These are phyloP conservation scores for Thinocorus orbignyianus DNA, from an alignment of 2,113 vertebrate species.

Conservation along the genomic window DNA sequence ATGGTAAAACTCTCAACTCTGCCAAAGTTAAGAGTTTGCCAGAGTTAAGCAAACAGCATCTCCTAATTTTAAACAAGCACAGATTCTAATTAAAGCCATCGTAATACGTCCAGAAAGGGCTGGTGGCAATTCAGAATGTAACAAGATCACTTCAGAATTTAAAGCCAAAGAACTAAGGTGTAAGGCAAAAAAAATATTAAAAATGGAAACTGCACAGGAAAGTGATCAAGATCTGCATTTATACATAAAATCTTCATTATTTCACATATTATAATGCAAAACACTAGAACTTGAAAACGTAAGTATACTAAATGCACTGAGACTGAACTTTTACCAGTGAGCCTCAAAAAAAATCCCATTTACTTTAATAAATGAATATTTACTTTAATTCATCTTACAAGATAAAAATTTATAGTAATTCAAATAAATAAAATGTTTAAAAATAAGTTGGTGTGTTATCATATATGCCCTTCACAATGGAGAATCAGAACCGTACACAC, in stretches of 20 bases:
- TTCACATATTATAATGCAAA: conserved; percentile 59
- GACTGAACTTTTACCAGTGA: conserved; percentile 50
- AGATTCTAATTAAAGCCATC: not conserved
- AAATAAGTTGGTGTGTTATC: conserved; percentile 61
- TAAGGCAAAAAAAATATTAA: not conserved
- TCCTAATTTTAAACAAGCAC: not conserved
- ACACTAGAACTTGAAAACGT: conserved; percentile 52
- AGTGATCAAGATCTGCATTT: conserved; percentile 38
- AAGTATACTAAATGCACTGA: conserved; percentile 57
- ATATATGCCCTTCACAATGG: conserved; percentile 67
- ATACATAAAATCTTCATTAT: conserved; percentile 59
- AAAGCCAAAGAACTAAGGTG: conserved; percentile 34
- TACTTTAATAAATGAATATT: conserved; percentile 63
- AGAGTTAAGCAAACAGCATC: not conserved
- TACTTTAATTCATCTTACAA: conserved; percentile 56
- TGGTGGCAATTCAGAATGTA: not conserved
- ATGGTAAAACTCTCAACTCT: not conserved
- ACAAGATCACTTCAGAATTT: not conserved
- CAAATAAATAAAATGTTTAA: conserved; percentile 78
- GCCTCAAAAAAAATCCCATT: conserved; percentile 53
- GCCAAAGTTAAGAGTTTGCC: too few relatives aligned
- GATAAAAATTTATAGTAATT: conserved; percentile 67
- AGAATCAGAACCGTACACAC: conserved; percentile 60
- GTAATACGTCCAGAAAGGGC: not conserved
- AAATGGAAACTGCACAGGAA: conserved; percentile 14